Conservation (phyloP, 2,888 invertebrate genomes). For the Gari tellinella region DNA sequence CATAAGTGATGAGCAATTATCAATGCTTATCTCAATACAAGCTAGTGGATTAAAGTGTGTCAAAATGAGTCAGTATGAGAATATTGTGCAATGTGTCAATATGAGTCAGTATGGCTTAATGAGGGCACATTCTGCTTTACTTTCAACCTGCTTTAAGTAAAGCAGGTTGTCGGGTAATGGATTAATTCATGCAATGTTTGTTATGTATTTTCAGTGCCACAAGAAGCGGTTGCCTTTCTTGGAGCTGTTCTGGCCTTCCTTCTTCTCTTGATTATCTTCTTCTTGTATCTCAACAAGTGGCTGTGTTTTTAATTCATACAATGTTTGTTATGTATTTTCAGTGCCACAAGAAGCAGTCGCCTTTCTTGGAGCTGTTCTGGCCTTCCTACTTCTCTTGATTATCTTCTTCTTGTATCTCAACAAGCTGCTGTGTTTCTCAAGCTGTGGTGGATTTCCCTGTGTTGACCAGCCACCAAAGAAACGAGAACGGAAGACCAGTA, state of each 20-base stretch:
- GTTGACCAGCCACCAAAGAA: conserved; percentile 86
- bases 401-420: conserved; percentile 94
- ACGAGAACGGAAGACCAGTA: conserved; percentile 52
- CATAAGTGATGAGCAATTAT: no score
- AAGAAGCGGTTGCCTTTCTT: conserved; percentile 94
- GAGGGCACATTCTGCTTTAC: no score
- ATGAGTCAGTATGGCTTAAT: no score
- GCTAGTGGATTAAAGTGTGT: no score
- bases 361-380: conserved; percentile 94
- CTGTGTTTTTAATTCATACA: conserved; percentile 90
- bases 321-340: conserved; percentile 71
- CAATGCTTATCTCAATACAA: no score
- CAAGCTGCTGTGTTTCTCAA: conserved; percentile 90
- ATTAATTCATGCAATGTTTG: no score
- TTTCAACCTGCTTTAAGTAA: no score
- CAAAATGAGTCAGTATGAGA: no score
- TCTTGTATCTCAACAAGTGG: conserved; percentile 94
- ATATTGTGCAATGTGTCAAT: no score
- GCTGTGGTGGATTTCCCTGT: conserved; percentile 87
- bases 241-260: conserved; percentile 94
- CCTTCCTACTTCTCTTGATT: conserved; percentile 92
- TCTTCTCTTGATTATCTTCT: conserved; percentile 91
- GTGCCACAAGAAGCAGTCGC: conserved; percentile 93
- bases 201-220: conserved; percentile 87
- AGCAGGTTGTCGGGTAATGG: no score